Conservation (phyloP, 2,113 vertebrate species). For the Salvelinus alpinus region DNA sequence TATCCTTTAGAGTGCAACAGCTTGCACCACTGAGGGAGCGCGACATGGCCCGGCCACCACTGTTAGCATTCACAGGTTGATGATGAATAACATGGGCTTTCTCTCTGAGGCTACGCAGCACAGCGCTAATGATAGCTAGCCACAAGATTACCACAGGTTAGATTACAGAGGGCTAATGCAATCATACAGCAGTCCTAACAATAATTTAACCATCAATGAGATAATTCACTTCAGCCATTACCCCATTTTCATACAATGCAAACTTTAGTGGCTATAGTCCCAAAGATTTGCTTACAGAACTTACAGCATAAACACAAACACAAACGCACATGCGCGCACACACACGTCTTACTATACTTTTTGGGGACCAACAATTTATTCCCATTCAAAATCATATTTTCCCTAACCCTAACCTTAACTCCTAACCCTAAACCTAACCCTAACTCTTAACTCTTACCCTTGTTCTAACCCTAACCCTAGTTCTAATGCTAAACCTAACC, state of each 20-base stretch:
- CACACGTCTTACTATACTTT: too few species aligned
- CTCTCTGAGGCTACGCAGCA: not conserved
- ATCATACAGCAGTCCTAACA: not conserved
- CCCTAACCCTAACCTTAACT: too few species aligned
- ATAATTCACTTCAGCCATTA: not conserved
- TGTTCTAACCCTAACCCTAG: too few species aligned
- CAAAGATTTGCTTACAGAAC: not conserved
- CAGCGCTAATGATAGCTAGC: not conserved
- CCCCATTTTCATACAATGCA: not conserved
- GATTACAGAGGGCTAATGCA: not conserved
- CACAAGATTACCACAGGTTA: not conserved
- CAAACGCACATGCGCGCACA: not conserved
- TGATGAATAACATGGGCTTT: conserved; percentile 41
- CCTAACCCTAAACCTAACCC: too few species aligned
- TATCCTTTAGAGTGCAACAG: conserved; percentile 64
- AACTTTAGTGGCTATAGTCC: not conserved
- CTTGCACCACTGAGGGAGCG: conserved; percentile 32
- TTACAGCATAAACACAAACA: not conserved
- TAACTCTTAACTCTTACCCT: too few species aligned
- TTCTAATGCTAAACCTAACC: too few species aligned
- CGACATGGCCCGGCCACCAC: conserved; percentile 12
- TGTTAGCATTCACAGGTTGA: conserved; percentile 37
- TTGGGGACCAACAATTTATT: too few species aligned
- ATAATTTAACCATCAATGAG: not conserved
- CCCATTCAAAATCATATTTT: too few species aligned